Base-by-base conservation (phyloP, 1,140 invertebrate genomes). In the Habropoda laboriosa region DNA sequence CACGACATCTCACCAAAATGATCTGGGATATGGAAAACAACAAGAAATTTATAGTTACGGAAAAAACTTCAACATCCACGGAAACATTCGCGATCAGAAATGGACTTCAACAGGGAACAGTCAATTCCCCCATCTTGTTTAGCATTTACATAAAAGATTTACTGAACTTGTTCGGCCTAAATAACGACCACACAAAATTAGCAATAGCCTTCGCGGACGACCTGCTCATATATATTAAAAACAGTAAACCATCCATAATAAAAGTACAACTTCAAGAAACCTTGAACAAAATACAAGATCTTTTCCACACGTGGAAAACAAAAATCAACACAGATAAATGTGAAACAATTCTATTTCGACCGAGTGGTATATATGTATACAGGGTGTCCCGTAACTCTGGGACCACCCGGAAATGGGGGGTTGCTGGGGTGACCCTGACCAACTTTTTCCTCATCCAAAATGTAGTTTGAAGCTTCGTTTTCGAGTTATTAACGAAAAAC, bases 291-390 rank as follows among this genome's bases (percentile, higher is more conserved):
- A 53, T 82, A 10, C 58, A 81, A 21, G 21, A 42, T 2, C 74
- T 68, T 18, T 85, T 77, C 16, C 1, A 32, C 10, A 55, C 30
- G 0, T 86, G 83, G 83, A 87, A 86, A 57, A 51, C 86, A 0
- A 80, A 60, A 75, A 77, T 83, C 0, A 88, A 88, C 32, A 30
- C n/a, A 13, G 7, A 47, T n/a, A n/a, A n/a, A n/a, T n/a, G n/a
- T n/a, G n/a, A n/a, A n/a, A n/a, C n/a, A n/a, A n/a, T n/a, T n/a
- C n/a, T n/a, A n/a, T n/a, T n/a, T n/a, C n/a, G n/a, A n/a, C n/a
- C n/a, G n/a, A n/a, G n/a, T n/a, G n/a, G n/a, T n/a, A n/a, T n/a
- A n/a, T n/a, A n/a, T n/a, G n/a, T n/a, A n/a, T n/a, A n/a, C n/a
- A n/a, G n/a, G n/a, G n/a, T n/a, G n/a, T n/a, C n/a, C n/a, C n/a